Percentiles rank a stretch among this genome's conserved stretches.
These are phyloP conservation scores for Uromys caudimaculatus DNA, from an alignment of 2,797 vertebrate genomes.

Conservation along the genomic window DNA sequence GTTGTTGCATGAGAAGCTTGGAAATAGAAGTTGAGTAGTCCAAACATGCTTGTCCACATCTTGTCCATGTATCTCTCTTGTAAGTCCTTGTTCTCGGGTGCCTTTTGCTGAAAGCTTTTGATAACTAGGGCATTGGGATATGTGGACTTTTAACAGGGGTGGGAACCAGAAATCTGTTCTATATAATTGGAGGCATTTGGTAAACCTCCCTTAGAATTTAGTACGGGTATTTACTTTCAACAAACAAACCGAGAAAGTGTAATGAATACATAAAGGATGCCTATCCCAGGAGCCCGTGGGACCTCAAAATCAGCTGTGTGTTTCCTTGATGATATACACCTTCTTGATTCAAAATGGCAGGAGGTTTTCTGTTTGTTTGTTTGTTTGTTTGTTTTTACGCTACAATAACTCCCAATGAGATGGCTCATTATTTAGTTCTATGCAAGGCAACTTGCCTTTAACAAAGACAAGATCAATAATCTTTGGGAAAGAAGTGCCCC, in stretches of 20 bases:
- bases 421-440: slow-evolving; percentile 28
- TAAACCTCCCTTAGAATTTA: slow-evolving; percentile 17
- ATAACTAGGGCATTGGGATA: neutral
- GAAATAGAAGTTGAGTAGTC: neutral
- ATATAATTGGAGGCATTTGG: neutral
- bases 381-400: slow-evolving; percentile 9
- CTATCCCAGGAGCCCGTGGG: slow-evolving; percentile 10
- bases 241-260: neutral
- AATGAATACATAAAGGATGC: neutral
- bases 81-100: neutral
- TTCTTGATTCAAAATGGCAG: slow-evolving; percentile 63
- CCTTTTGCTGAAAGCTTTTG: neutral
- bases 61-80: neutral
- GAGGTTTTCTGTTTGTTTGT: neutral
- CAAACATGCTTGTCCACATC: neutral
- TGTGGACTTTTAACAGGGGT: neutral
- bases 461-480: slow-evolving; percentile 53
- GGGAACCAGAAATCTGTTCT: neutral
- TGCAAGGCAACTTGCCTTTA: slow-evolving; percentile 13
- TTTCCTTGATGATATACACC: slow-evolving; percentile 34
- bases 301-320: slow-evolving; percentile 19
- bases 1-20: neutral
- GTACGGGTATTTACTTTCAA: slow-evolving; percentile 24
- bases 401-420: neutral
- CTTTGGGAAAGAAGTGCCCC: slow-evolving; percentile 35